Percentiles rank a stretch among this genome's conserved stretches.
Evolutionary conservation across 1,140 invertebrate genomes (phyloP).

Genomic region (Drosophila rhopaloa): DNA sequence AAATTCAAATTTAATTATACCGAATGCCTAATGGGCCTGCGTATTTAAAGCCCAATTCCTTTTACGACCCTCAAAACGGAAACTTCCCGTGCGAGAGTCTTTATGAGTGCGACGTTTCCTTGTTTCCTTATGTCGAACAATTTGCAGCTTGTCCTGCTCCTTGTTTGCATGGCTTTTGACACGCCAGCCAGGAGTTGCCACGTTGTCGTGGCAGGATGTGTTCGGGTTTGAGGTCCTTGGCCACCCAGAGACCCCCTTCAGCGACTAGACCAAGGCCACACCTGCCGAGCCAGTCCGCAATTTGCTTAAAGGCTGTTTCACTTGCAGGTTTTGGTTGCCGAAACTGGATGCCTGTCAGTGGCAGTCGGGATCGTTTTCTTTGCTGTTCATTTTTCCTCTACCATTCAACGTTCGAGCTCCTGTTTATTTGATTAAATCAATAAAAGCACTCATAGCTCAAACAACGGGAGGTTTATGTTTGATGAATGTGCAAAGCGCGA

Average conservation of each 20-base stretch:
- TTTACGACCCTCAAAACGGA: slow-evolving; percentile 49
- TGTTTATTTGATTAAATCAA: slow-evolving; percentile 68
- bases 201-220: slow-evolving; percentile 5
- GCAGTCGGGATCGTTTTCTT: slow-evolving; percentile 28
- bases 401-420: background rate
- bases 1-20: slow-evolving; percentile 61
- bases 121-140: slow-evolving; percentile 34
- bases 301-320: background rate
- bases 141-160: slow-evolving; percentile 32
- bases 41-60: slow-evolving; percentile 45
- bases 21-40: slow-evolving; percentile 43
- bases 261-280: slow-evolving; percentile 9
- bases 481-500: slow-evolving; percentile 52
- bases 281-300: slow-evolving; percentile 16
- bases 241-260: background rate
- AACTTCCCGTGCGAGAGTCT: slow-evolving; percentile 17
- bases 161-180: slow-evolving; percentile 50
- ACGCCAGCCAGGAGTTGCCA: slow-evolving; percentile 11
- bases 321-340: background rate
- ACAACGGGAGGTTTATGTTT: slow-evolving; percentile 51
- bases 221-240: background rate
- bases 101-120: slow-evolving; percentile 10
- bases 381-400: slow-evolving; percentile 14
- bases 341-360: slow-evolving; percentile 12
- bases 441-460: slow-evolving; percentile 59